Evolutionary conservation across 2,797 vertebrate species (phyloP).

Genomic region (Alexandromys oeconomus): DNA sequence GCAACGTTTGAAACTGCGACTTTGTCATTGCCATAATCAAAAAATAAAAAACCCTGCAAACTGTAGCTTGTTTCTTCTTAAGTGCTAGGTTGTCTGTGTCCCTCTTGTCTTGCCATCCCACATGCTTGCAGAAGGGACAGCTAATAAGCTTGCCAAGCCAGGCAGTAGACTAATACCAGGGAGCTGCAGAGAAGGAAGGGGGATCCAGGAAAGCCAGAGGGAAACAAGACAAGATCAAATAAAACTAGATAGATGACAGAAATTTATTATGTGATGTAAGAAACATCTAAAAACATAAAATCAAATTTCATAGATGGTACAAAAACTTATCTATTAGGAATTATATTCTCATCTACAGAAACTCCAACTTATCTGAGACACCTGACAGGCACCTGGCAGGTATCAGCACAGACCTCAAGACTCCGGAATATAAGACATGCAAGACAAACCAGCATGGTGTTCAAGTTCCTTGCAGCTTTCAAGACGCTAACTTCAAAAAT

Average conservation of each 20-base stretch:
- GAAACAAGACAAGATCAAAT: neutral
- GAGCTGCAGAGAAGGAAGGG: neutral
- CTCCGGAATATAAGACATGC: neutral
- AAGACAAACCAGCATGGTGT: constrained; percentile 48
- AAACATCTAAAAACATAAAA: constrained; percentile 39
- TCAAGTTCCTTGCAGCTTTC: constrained; percentile 40
- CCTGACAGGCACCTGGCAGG: neutral
- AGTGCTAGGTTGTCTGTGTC: neutral
- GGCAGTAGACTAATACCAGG: neutral
- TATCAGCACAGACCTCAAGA: neutral
- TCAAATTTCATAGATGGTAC: neutral
- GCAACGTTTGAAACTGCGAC: neutral
- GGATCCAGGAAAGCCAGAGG: neutral
- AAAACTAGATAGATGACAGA: neutral
- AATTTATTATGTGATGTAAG: neutral
- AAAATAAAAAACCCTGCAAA: neutral
- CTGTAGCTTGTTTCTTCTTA: neutral
- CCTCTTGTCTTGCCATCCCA: neutral
- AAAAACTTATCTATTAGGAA: neutral
- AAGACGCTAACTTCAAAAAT: constrained; percentile 51
- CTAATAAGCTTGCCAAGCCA: neutral
- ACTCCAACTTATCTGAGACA: neutral
- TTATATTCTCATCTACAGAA: neutral
- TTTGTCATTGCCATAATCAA: neutral
- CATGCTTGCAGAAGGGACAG: neutral